Evolutionary conservation across 2,797 vertebrate genomes (phyloP).

Genomic region (Cirrhinus molitorella): DNA sequence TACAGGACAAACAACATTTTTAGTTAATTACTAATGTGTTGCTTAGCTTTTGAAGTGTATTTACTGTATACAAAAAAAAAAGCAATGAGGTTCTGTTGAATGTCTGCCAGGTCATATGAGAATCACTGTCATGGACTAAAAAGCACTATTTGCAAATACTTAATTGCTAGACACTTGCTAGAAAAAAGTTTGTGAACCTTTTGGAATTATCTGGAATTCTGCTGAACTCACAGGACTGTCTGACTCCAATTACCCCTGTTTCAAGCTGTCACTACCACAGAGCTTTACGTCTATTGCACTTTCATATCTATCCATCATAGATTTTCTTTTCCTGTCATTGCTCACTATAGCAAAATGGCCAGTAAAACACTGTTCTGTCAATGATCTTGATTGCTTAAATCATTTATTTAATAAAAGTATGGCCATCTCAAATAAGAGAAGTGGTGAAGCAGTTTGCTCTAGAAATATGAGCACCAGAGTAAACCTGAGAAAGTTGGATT

Average conservation of each 20-base stretch:
- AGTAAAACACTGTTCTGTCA: neutral
- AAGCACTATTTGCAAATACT: neutral
- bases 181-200: neutral
- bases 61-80: slow-evolving; percentile 40
- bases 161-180: neutral
- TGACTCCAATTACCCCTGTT: slow-evolving; percentile 9
- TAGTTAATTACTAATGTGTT: slow-evolving; percentile 66
- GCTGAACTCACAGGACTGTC: neutral
- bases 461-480: neutral
- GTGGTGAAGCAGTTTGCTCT: neutral
- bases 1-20: slow-evolving; percentile 67
- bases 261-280: neutral
- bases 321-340: neutral
- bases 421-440: neutral
- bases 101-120: slow-evolving; percentile 16
- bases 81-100: slow-evolving; percentile 28
- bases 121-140: neutral
- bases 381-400: slow-evolving; percentile 11
- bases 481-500: neutral
- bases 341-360: neutral
- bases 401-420: neutral
- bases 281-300: neutral
- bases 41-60: slow-evolving; percentile 57
- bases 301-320: neutral
- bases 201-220: neutral